Evolutionary conservation across 2,888 invertebrate genomes (phyloP).

Genomic region (Erpobdella octoculata): DNA sequence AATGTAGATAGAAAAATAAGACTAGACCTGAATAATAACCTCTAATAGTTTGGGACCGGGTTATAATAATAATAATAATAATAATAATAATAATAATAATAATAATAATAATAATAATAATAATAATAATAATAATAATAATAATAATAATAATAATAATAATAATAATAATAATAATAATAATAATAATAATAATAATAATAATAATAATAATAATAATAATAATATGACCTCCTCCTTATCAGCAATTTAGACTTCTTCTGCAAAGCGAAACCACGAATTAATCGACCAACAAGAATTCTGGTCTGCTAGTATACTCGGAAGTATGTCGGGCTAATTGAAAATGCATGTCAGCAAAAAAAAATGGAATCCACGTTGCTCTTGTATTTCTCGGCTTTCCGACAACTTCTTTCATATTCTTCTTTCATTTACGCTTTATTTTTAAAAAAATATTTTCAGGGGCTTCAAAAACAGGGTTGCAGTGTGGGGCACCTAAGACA

Average conservation of each 20-base stretch:
- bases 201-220: neutral
- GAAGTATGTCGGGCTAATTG: neutral
- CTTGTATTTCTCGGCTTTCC: too few species aligned
- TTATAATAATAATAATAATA: neutral
- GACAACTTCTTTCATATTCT: too few species aligned
- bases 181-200: neutral
- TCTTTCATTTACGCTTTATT: too few species aligned
- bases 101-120: constrained; percentile 2
- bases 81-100: neutral
- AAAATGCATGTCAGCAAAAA: neutral
- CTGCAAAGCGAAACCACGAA: neutral
- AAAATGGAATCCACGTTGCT: too few species aligned
- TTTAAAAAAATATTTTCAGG: too few species aligned
- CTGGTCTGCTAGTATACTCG: neutral
- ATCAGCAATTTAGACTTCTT: neutral
- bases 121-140: neutral
- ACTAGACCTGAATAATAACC: too few species aligned
- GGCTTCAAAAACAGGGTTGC: too few species aligned
- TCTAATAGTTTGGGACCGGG: too few species aligned
- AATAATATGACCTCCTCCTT: neutral
- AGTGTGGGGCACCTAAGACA: too few species aligned
- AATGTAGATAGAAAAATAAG: too few species aligned
- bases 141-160: neutral
- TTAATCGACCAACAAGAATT: neutral
- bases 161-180: neutral